phyloP scores from a whole-genome alignment of 2,797 vertebrate species.

The Coccyzus lansbergi region DNA sequence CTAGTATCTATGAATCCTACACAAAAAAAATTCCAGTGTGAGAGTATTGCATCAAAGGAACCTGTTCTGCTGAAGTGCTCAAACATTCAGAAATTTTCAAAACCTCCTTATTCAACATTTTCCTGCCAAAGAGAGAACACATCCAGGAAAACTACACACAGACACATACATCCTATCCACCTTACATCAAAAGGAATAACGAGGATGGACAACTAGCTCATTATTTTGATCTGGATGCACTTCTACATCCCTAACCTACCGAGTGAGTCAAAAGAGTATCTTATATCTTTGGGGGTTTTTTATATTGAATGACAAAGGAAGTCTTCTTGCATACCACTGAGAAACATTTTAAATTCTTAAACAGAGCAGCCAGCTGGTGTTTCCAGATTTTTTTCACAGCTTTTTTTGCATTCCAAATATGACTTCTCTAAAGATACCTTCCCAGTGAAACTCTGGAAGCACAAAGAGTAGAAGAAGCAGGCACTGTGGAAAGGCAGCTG shows the following conservation, averaged over 20 bases:
- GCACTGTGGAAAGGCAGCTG: neutral
- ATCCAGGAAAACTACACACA: neutral
- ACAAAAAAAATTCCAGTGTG: neutral
- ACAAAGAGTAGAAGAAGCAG: neutral
- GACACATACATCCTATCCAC: neutral
- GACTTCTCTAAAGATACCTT: neutral
- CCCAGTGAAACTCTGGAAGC: neutral
- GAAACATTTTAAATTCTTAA: neutral
- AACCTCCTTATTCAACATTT: neutral
- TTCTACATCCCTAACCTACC: neutral
- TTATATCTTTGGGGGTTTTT: neutral
- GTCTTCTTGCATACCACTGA: neutral
- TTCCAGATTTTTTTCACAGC: conserved; percentile 22
- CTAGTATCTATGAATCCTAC: neutral
- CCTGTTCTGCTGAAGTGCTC: neutral
- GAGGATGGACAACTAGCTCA: neutral
- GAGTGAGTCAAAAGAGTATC: neutral
- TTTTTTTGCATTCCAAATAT: conserved; percentile 25
- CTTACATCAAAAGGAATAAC: neutral
- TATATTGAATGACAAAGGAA: neutral
- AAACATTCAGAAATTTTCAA: neutral
- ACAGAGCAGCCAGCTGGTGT: conserved; percentile 21
- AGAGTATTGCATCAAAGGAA: neutral
- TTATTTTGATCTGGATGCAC: neutral
- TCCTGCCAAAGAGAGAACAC: neutral